phyloP scores from a whole-genome alignment of 2,888 invertebrate genomes.

The Raillietiella orientalis region DNA sequence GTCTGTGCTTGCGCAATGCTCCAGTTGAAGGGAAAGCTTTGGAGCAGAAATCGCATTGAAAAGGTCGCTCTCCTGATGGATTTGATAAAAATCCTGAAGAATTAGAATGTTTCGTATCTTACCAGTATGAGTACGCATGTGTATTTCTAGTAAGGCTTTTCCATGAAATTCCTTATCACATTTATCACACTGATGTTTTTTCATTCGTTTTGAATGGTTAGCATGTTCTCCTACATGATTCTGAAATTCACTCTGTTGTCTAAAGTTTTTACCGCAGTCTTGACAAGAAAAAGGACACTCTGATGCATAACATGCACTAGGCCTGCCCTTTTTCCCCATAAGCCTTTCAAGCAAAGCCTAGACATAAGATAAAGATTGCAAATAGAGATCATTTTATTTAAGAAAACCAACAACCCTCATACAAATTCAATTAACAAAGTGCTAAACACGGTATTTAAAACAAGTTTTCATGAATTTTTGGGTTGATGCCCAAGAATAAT shows the following conservation, averaged over 20 bases:
- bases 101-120: too few relatives aligned
- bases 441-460: too few relatives aligned
- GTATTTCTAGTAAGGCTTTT: constrained; percentile 21
- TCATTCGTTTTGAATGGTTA: constrained; percentile 11
- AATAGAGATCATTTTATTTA: too few relatives aligned
- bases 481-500: too few relatives aligned
- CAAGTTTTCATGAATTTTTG: too few relatives aligned
- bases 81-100: constrained; percentile 1
- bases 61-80: constrained; percentile 10
- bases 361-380: too few relatives aligned
- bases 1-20: constrained; percentile 9
- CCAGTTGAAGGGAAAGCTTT: constrained; percentile 10
- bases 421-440: too few relatives aligned
- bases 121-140: constrained; percentile 31
- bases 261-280: constrained; percentile 27
- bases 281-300: constrained; percentile 13
- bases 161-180: constrained; percentile 32
- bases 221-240: constrained; percentile 32
- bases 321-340: too few relatives aligned
- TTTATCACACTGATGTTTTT: constrained; percentile 21
- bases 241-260: constrained; percentile 34
- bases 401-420: too few relatives aligned
- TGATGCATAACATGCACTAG: too few relatives aligned
- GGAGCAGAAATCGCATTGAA: constrained; percentile 10
- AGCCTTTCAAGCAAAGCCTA: too few relatives aligned